Evolutionary conservation across 2,797 vertebrate species (phyloP).

Genomic region (Aplochiton taeniatus): DNA sequence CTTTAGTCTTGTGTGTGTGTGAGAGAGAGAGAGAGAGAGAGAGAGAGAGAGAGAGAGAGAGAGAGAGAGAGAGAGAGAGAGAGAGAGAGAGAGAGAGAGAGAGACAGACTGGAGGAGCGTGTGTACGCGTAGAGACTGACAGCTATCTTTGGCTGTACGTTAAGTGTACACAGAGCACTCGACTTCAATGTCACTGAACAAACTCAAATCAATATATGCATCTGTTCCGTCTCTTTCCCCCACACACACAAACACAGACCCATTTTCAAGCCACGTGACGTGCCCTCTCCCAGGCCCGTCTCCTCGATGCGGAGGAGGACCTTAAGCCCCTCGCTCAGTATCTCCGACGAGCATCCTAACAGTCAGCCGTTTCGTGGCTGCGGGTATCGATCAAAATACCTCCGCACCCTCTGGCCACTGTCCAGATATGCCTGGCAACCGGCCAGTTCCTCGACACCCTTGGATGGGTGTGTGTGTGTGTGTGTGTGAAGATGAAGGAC

Average conservation of each 20-base stretch:
- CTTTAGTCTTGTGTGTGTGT: constrained; percentile 1
- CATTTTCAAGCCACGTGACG: constrained; percentile 1
- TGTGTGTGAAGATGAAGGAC: constrained; percentile 14
- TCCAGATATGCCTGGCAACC: constrained; percentile 17
- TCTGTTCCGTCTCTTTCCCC: not conserved
- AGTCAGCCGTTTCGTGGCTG: not conserved
- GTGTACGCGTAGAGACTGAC: not conserved
- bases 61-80: not conserved
- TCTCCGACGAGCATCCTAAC: not conserved
- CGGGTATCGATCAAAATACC: constrained; percentile 10
- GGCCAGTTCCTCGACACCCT: not conserved
- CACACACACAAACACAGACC: not conserved
- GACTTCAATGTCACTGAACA: not conserved
- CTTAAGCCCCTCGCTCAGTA: not conserved
- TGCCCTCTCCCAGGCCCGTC: constrained; percentile 7
- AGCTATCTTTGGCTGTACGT: not conserved
- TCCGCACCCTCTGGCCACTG: constrained; percentile 8
- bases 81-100: constrained; percentile 19
- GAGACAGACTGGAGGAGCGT: not conserved
- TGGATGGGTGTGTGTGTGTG: not conserved
- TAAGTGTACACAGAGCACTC: not conserved
- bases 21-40: not conserved
- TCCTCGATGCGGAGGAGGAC: not conserved
- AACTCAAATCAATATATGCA: not conserved
- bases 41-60: constrained; percentile 20